phyloP scores from a whole-genome alignment of 2,113 vertebrate genomes.

The Amia ocellicauda region DNA sequence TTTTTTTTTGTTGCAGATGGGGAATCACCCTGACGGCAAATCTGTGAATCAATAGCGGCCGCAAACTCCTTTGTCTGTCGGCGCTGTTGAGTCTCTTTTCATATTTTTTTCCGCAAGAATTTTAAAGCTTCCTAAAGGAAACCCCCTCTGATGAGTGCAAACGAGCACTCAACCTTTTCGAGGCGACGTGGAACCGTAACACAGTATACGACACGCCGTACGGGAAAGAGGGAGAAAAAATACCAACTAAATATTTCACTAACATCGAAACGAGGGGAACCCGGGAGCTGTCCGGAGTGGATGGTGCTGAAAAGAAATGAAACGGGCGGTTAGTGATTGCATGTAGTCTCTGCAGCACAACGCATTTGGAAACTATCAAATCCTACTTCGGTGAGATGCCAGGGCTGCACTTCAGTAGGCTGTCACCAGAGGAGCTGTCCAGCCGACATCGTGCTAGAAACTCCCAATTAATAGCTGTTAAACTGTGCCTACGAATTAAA shows the following conservation, averaged over 20 bases:
- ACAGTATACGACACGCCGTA: slow-evolving; percentile 17
- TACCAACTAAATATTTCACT: slow-evolving; percentile 28
- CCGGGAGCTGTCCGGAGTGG: slow-evolving; percentile 58
- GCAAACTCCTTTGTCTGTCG: slow-evolving; percentile 74
- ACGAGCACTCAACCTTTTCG: slow-evolving; percentile 23
- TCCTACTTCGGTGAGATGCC: slow-evolving; percentile 21
- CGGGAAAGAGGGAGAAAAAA: not conserved
- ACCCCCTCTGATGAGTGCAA: slow-evolving; percentile 47
- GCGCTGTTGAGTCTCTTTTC: slow-evolving; percentile 80
- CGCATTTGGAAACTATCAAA: slow-evolving; percentile 34
- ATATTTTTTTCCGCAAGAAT: slow-evolving; percentile 46
- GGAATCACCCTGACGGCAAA: slow-evolving; percentile 82
- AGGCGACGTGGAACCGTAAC: slow-evolving; percentile 21
- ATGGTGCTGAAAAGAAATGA: slow-evolving; percentile 60
- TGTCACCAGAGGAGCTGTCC: slow-evolving; percentile 9
- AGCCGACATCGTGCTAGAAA: slow-evolving; percentile 9
- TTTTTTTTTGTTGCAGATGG: slow-evolving; percentile 70
- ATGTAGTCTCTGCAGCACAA: slow-evolving; percentile 40
- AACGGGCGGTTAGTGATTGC: slow-evolving; percentile 49
- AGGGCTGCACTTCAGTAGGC: slow-evolving; percentile 11
- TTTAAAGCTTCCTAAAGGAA: slow-evolving; percentile 49
- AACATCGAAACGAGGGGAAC: slow-evolving; percentile 44
- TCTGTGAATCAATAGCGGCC: slow-evolving; percentile 74
- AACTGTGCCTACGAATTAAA: not conserved
- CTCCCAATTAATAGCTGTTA: slow-evolving; percentile 9